Evolutionary conservation across 2,888 invertebrate species (phyloP).

Genomic region (Microplitis manilae): DNA sequence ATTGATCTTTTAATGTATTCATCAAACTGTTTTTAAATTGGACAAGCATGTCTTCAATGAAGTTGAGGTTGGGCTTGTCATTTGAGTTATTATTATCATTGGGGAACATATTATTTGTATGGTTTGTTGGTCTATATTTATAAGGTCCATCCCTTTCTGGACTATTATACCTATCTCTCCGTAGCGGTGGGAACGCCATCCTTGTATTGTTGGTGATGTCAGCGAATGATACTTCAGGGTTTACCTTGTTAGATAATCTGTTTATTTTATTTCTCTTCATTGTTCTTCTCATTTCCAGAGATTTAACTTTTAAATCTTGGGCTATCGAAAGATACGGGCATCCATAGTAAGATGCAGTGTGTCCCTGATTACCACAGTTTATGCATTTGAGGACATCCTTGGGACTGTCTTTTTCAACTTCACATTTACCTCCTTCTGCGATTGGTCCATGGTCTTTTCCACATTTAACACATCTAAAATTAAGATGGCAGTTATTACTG

Average conservation of each 20-base stretch:
- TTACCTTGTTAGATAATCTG: not conserved
- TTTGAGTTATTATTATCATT: too few relatives aligned
- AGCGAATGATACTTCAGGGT: not conserved
- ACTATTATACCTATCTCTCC: not conserved
- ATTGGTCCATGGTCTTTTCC: not conserved
- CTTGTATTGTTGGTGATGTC: not conserved
- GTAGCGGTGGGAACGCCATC: not conserved
- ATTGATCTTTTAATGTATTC: not conserved
- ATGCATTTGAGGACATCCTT: not conserved
- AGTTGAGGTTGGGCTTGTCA: not conserved
- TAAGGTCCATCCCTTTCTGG: not conserved
- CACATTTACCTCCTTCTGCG: not conserved
- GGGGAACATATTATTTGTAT: not conserved
- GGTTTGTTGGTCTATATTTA: not conserved
- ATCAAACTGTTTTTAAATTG: not conserved
- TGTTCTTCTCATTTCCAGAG: not conserved
- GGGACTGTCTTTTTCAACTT: not conserved
- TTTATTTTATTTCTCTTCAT: not conserved
- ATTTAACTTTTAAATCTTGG: not conserved
- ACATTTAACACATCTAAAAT: not conserved
- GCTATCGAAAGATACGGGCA: not conserved
- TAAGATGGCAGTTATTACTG: not conserved
- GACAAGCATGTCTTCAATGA: not conserved
- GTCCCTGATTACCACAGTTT: not conserved
- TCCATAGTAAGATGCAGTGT: not conserved